These are phyloP conservation scores for Ianthella basta DNA, from an alignment of 37 sponge, comb jelly and placozoan species.

Conservation along the genomic window DNA sequence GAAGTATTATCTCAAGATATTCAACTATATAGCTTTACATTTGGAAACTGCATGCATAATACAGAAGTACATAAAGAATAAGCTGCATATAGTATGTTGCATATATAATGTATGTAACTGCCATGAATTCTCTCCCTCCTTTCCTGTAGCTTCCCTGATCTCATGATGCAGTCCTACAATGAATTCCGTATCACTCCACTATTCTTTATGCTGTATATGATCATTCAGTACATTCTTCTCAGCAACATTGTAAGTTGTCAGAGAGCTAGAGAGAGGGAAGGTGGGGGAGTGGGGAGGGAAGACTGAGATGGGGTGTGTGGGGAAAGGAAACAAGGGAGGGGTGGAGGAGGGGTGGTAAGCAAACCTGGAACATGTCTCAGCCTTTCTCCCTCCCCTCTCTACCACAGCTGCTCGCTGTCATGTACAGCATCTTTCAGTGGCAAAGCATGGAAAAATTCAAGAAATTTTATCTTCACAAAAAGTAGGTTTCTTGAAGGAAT, in stretches of 20 bases:
- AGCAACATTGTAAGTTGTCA: constrained; percentile 76
- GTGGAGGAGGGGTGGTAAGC: too few species aligned
- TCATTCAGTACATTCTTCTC: constrained; percentile 71
- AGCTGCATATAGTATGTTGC: too few species aligned
- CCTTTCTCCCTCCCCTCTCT: neutral
- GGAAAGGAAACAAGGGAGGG: too few species aligned
- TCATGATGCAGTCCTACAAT: constrained; percentile 84
- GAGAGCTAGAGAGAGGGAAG: too few species aligned
- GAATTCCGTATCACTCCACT: constrained; percentile 40
- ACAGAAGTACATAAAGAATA: too few species aligned
- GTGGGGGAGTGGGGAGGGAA: neutral
- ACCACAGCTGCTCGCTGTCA: constrained; percentile 68
- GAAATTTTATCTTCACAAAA: constrained; percentile 62
- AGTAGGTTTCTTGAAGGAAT: constrained; percentile 32
- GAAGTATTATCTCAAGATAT: too few species aligned
- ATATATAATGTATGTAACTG: too few species aligned
- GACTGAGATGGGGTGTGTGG: neutral
- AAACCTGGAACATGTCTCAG: too few species aligned
- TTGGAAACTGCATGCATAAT: too few species aligned
- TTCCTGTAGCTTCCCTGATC: constrained; percentile 70
- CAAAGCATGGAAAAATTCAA: constrained; percentile 72
- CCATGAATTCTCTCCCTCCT: neutral
- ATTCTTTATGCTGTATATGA: constrained; percentile 78
- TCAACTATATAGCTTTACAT: too few species aligned
- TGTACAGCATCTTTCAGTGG: constrained; percentile 71